Evolutionary conservation across 2,888 invertebrate species (phyloP).

Genomic region (Calliopum simillimum): DNA sequence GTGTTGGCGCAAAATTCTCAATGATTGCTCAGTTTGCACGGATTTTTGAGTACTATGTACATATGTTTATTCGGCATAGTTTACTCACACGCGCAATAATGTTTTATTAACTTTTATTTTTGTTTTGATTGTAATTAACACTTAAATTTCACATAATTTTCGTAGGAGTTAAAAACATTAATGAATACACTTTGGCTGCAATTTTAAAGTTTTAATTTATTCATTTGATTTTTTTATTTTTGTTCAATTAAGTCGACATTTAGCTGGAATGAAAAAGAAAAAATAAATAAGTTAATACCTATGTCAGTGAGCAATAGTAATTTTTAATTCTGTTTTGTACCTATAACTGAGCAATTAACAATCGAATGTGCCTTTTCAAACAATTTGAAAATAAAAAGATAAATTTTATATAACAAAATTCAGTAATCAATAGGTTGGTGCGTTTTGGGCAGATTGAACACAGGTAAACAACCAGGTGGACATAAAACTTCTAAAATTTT

Average conservation of each 20-base stretch:
- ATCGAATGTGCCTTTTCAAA: too few species aligned
- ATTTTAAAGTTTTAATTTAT: too few species aligned
- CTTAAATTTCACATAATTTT: too few species aligned
- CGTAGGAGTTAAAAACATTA: too few species aligned
- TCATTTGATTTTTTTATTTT: too few species aligned
- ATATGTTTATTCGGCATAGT: neutral
- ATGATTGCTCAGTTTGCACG: constrained; percentile 16
- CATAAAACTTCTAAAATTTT: too few species aligned
- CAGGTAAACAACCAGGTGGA: too few species aligned
- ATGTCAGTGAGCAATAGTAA: neutral
- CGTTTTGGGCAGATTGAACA: too few species aligned
- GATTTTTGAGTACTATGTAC: neutral
- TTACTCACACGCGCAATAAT: neutral
- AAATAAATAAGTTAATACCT: neutral
- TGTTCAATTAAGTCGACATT: neutral
- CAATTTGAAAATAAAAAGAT: too few species aligned
- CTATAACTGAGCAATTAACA: neutral
- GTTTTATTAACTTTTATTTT: constrained; percentile 1
- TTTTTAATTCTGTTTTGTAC: neutral
- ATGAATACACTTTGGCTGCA: too few species aligned
- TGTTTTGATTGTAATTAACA: neutral
- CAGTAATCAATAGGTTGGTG: too few species aligned
- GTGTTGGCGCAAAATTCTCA: constrained; percentile 30
- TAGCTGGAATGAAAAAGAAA: neutral
- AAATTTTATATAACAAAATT: too few species aligned